phyloP scores from a whole-genome alignment of 1,140 invertebrate genomes.

The Carposina sasakii region DNA sequence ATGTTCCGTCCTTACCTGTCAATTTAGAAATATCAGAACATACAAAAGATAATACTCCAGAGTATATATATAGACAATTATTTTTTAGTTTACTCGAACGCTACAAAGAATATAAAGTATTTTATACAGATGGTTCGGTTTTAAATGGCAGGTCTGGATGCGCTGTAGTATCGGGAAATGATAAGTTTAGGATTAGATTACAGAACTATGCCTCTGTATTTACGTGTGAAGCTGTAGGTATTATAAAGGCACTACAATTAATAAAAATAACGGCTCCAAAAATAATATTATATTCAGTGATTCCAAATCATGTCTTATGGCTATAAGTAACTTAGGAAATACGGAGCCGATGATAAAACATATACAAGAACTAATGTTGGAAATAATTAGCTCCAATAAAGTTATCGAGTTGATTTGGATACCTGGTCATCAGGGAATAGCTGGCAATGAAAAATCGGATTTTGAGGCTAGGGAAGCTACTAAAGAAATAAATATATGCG shows the following conservation, averaged over 20 bases:
- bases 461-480: slow-evolving; percentile 9
- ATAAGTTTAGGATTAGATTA: slow-evolving; percentile 8
- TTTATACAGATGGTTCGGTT: slow-evolving; percentile 20
- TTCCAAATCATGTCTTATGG: slow-evolving; percentile 18
- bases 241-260: slow-evolving; percentile 12
- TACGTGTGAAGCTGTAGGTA: slow-evolving; percentile 20
- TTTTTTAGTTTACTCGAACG: no score
- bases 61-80: no score
- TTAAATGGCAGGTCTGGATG: slow-evolving; percentile 15
- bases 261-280: neutral
- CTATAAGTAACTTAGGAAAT: slow-evolving; percentile 12
- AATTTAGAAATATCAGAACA: no score
- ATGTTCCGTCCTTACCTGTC: no score
- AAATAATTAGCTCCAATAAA: slow-evolving; percentile 2
- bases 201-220: slow-evolving; percentile 14
- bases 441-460: slow-evolving; percentile 18
- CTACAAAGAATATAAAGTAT: slow-evolving; percentile 13
- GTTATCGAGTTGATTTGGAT: slow-evolving; percentile 15
- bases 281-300: slow-evolving; percentile 16
- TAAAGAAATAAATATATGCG: slow-evolving; percentile 4
- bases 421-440: no score
- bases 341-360: slow-evolving; percentile 7
- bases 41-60: no score
- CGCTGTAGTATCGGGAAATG: slow-evolving; percentile 9
- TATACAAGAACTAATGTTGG: slow-evolving; percentile 11